Conservation (phyloP, 2,797 vertebrate genomes). For the Remorina albescens region DNA sequence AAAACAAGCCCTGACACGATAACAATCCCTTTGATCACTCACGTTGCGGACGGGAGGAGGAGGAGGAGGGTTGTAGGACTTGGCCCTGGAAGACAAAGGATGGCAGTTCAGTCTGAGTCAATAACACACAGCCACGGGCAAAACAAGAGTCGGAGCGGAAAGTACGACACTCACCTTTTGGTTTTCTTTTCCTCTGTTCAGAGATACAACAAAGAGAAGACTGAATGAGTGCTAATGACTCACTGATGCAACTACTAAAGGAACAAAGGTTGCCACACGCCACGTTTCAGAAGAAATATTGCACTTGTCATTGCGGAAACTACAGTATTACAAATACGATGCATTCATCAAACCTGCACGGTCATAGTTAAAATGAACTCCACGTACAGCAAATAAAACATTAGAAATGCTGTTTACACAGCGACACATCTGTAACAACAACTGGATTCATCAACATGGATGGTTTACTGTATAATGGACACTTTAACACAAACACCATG, state of each 20-base stretch:
- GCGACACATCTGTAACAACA: not conserved
- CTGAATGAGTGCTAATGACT: not conserved
- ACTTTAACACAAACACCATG: not conserved
- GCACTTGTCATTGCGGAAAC: not conserved
- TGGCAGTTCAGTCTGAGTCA: constrained; percentile 31
- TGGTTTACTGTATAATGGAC: not conserved
- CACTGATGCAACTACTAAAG: not conserved
- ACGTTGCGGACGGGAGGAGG: constrained; percentile 69
- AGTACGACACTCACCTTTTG: constrained; percentile 67
- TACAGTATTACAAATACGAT: too few relatives aligned
- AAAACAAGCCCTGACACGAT: constrained; percentile 40
- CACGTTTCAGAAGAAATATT: not conserved
- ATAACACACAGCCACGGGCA: not conserved
- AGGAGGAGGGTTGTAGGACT: constrained; percentile 68
- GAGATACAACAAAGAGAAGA: constrained; percentile 31
- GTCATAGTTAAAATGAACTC: too few relatives aligned
- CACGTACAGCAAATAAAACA: too few relatives aligned
- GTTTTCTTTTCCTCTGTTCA: constrained; percentile 71
- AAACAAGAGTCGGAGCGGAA: not conserved
- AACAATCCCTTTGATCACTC: constrained; percentile 69
- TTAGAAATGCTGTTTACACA: not conserved
- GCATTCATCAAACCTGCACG: too few relatives aligned
- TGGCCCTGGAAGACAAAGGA: constrained; percentile 67
- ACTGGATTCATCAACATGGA: not conserved
- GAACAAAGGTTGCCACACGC: not conserved